Base-by-base conservation (phyloP, 2,113 vertebrate species). In the Passer montanus region DNA sequence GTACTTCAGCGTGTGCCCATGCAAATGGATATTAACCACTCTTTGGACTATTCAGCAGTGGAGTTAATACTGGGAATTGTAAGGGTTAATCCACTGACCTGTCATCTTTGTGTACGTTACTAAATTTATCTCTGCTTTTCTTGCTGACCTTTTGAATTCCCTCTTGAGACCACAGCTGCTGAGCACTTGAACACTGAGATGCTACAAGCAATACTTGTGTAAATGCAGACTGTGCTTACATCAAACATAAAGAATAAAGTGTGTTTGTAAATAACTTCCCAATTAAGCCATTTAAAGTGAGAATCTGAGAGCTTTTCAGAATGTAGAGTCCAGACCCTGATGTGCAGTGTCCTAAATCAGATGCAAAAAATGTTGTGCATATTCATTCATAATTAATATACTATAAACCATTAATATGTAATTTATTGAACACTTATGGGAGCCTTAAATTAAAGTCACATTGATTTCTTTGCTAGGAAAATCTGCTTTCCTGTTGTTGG, bases 361-460 rank as follows among this genome's bases (percentile, higher is more conserved):
- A 35, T 88, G 53, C 47, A 53, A 70, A 37, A 95, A 87, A 62
- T 33, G 18, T 83, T 93, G 21, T 55, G 35, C 8, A 4, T 91
- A 87, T 89, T 90, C 92, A 88, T 91, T 96, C 31, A 69, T 89
- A 91, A 94, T 97, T 96, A 93, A 84, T 74, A 86, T 41, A 23
- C 39, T 76, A 77, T 88, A 91, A 84, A 95, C 94, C 58, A 87
- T 89, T 78, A 70, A 64, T 53, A 41, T 68, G 22, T 44, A 37
- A 82, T 84, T 86, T 90, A 81, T 49, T 90, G 76, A 92, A 50
- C 35, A 63, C 73, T 91, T 91, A 64, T 30, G 27, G 73, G 64
- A 84, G 66, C 31, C n/a, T 86, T 80, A 66, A 87, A 94, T 46
- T 89, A 55, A 76, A 78, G 53, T 49, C 35, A 21, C 80, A 89